phyloP scores from a whole-genome alignment of 2,888 invertebrate genomes.

The Teleiodes luculella region DNA sequence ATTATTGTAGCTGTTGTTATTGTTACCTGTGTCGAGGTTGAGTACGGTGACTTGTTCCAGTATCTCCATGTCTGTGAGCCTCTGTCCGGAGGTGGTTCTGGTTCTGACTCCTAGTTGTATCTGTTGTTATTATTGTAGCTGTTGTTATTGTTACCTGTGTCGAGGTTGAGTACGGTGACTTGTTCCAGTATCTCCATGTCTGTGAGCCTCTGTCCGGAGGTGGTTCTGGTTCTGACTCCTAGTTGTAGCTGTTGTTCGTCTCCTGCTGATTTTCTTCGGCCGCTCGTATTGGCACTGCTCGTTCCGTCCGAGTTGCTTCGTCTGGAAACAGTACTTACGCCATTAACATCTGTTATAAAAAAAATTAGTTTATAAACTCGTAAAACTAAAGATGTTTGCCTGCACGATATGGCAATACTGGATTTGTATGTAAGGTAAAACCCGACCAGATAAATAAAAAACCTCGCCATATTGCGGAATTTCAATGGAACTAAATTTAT shows the following conservation, averaged over 20 bases:
- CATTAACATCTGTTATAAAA: too few relatives aligned
- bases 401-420: too few relatives aligned
- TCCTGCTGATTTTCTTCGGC: conserved; percentile 89
- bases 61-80: conserved; percentile 94
- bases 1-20: conserved; percentile 82
- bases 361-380: too few relatives aligned
- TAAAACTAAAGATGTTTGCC: too few relatives aligned
- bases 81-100: conserved; percentile 91
- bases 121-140: conserved; percentile 77
- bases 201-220: conserved; percentile 87
- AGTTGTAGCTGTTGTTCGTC: conserved; percentile 85
- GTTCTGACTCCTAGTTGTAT: conserved; percentile 86
- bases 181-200: conserved; percentile 96
- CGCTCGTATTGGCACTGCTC: conserved; percentile 41
- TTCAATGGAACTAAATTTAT: too few relatives aligned
- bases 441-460: too few relatives aligned
- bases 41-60: conserved; percentile 92
- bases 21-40: conserved; percentile 87
- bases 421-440: too few relatives aligned
- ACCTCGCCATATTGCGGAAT: too few relatives aligned
- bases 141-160: conserved; percentile 80
- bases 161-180: conserved; percentile 89
- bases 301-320: conserved; percentile 34
- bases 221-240: conserved; percentile 87
- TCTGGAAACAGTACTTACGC: too few relatives aligned